Conservation (phyloP, 2,113 vertebrate species). For the Daboia siamensis region DNA sequence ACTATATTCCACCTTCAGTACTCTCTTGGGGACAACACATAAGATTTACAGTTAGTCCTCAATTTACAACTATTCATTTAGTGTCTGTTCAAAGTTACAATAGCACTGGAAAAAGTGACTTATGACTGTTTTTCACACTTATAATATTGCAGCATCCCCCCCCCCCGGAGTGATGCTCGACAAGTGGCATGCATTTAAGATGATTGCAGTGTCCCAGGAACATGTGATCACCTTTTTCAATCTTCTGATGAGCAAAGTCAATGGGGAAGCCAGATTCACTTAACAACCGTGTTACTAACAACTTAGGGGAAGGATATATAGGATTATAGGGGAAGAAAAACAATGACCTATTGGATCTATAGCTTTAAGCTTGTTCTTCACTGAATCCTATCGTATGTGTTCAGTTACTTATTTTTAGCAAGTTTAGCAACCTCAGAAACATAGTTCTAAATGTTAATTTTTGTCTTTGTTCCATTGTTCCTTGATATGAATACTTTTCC, state of each 20-base stretch:
- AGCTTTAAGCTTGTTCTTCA: neutral
- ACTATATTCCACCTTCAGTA: neutral
- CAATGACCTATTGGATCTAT: neutral
- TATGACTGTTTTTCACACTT: too few relatives aligned
- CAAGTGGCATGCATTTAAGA: too few relatives aligned
- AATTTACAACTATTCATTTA: too few relatives aligned
- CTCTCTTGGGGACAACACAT: neutral
- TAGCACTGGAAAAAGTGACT: too few relatives aligned
- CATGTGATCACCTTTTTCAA: too few relatives aligned
- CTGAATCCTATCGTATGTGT: neutral
- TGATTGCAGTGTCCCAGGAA: too few relatives aligned
- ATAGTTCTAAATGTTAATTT: neutral
- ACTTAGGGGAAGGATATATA: neutral
- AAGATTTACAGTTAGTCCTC: neutral
- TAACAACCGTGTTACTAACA: too few relatives aligned
- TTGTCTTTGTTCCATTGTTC: neutral
- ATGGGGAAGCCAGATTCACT: too few relatives aligned
- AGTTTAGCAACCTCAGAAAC: neutral
- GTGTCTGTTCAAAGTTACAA: too few relatives aligned
- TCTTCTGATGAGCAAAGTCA: too few relatives aligned
- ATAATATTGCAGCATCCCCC: too few relatives aligned
- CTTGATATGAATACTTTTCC: neutral
- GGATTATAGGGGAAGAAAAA: neutral
- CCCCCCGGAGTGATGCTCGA: too few relatives aligned
- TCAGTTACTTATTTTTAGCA: neutral